Conservation (phyloP, 2,797 vertebrate genomes). For the Notolabrus celidotus region DNA sequence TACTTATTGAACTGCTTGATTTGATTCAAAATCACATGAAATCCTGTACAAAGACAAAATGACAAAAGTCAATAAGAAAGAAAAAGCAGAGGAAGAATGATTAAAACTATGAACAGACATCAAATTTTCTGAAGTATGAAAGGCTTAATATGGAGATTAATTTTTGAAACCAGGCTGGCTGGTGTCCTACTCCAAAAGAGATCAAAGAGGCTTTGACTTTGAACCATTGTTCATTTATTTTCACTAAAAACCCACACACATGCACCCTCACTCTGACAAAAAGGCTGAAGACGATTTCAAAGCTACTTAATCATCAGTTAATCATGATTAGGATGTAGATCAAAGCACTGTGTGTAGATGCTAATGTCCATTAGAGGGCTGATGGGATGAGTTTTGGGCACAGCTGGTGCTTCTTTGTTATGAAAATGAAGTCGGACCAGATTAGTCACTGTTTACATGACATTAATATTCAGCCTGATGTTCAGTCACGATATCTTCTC, state of each 20-base stretch:
- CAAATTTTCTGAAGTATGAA: slow-evolving; percentile 18
- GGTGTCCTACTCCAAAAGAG: slow-evolving; percentile 4
- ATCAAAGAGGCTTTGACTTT: slow-evolving; percentile 39
- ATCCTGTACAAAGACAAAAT: background rate
- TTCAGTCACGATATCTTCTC: background rate
- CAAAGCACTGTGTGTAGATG: slow-evolving; percentile 26
- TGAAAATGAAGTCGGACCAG: slow-evolving; percentile 24
- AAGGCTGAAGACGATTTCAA: slow-evolving; percentile 18
- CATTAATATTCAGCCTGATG: slow-evolving; percentile 20
- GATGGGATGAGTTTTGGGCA: slow-evolving; percentile 16
- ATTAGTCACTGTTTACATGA: slow-evolving; percentile 20
- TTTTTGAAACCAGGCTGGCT: slow-evolving; percentile 15
- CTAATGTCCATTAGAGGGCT: slow-evolving; percentile 22
- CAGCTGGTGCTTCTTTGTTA: slow-evolving; percentile 40
- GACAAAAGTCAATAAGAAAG: background rate
- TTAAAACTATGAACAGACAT: slow-evolving; percentile 6
- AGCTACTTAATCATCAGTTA: slow-evolving; percentile 30
- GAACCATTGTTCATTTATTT: slow-evolving; percentile 35
- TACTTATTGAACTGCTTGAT: too few species aligned
- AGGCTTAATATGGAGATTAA: slow-evolving; percentile 5
- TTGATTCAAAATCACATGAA: background rate
- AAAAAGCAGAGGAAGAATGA: background rate
- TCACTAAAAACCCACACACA: slow-evolving; percentile 13
- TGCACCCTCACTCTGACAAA: slow-evolving; percentile 6
- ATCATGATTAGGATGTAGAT: slow-evolving; percentile 38